Conservation (phyloP, 2,113 vertebrate genomes). For the Gymnarchus niloticus region DNA sequence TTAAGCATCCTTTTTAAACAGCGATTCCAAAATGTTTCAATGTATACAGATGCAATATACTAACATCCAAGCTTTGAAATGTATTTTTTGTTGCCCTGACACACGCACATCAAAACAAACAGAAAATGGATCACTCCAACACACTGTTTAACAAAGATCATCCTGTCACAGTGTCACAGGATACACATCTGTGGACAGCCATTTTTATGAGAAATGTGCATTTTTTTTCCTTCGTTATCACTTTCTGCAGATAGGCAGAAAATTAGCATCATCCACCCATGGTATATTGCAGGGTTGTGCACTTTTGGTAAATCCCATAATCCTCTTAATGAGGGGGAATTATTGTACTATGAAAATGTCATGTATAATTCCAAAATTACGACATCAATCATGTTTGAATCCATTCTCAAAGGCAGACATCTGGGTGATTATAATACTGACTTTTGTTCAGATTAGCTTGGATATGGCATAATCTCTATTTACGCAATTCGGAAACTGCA, state of each 20-base stretch:
- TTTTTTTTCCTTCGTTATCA: neutral
- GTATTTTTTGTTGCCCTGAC: neutral
- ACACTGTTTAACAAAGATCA: neutral
- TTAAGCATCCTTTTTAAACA: neutral
- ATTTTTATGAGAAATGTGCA: neutral
- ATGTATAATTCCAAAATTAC: conserved; percentile 7
- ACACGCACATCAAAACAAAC: neutral
- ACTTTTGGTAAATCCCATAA: conserved; percentile 8
- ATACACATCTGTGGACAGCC: neutral
- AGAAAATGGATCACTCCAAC: neutral
- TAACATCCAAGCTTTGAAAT: neutral
- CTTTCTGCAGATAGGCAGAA: neutral
- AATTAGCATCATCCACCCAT: neutral
- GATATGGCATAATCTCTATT: neutral
- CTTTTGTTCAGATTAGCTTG: neutral
- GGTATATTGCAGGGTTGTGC: neutral
- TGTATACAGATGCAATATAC: neutral
- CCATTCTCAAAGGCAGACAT: neutral
- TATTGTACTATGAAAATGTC: neutral
- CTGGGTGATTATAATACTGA: conserved; percentile 4
- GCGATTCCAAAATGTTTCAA: neutral
- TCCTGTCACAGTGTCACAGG: neutral
- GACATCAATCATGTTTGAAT: neutral
- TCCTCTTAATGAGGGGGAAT: neutral
- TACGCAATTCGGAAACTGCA: neutral